Percentiles rank a stretch among this genome's conserved stretches.
phyloP scores from a whole-genome alignment of 1,140 invertebrate genomes.

The Tetranychus cinnabarinus region DNA sequence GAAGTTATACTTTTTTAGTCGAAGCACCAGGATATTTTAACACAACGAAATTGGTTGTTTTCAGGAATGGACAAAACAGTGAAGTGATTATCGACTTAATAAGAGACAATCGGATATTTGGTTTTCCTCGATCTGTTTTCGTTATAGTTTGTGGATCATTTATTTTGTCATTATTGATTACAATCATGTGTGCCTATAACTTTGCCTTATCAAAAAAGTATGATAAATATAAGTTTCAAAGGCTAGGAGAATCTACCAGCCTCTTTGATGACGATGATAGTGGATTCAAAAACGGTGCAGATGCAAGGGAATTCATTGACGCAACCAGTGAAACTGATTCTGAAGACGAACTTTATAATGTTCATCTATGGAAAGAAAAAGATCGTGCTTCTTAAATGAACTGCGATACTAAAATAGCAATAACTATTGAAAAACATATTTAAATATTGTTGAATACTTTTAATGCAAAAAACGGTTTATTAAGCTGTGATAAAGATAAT shows the following conservation, averaged over 20 bases:
- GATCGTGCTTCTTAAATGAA: background rate
- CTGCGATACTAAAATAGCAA: no score
- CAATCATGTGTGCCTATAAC: background rate
- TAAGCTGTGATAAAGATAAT: no score
- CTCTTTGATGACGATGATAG: slow-evolving; percentile 2
- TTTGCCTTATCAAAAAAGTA: background rate
- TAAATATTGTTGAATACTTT: no score
- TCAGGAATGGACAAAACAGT: background rate
- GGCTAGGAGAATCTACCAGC: background rate
- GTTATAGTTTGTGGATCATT: background rate
- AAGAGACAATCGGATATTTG: background rate
- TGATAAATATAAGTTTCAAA: background rate
- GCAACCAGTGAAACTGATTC: slow-evolving; percentile 5
- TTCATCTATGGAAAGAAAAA: slow-evolving; percentile 8
- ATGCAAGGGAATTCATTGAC: slow-evolving; percentile 3
- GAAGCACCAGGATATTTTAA: background rate
- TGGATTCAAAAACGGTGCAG: background rate
- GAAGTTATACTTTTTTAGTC: background rate
- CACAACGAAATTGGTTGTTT: background rate
- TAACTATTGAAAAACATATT: no score
- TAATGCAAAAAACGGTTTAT: no score
- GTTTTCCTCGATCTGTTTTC: background rate
- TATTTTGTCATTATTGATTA: background rate
- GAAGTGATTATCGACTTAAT: background rate
- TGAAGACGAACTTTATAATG: slow-evolving; percentile 13